Percentiles rank a stretch among this genome's conserved stretches.
phyloP scores from a whole-genome alignment of 2,113 vertebrate species.

The Atlantisia rogersi region DNA sequence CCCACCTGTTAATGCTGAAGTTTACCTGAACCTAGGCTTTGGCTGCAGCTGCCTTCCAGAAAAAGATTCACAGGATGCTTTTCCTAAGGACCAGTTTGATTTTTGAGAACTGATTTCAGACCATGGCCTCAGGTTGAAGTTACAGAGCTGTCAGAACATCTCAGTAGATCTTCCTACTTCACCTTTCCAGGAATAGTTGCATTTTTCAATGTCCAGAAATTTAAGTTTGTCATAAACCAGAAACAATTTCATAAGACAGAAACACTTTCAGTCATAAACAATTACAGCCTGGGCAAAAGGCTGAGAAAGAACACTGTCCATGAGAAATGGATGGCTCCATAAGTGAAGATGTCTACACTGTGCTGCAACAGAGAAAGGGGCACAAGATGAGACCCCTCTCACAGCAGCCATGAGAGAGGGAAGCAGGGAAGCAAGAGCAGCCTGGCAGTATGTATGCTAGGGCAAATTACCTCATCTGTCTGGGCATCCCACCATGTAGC shows the following conservation, averaged over 20 bases:
- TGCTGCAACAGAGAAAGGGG: not conserved
- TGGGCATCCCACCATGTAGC: not conserved
- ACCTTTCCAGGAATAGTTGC: not conserved
- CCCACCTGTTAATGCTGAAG: not conserved
- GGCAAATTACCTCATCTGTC: not conserved
- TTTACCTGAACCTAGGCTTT: not conserved
- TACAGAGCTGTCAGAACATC: not conserved
- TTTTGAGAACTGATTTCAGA: not conserved
- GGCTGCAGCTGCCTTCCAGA: not conserved
- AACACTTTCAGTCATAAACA: not conserved
- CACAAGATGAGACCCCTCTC: not conserved
- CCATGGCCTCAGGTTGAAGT: not conserved
- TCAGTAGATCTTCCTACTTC: not conserved
- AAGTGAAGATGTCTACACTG: not conserved
- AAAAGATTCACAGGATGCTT: not conserved
- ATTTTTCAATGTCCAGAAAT: not conserved
- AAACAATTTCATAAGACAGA: not conserved
- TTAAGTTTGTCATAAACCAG: not conserved
- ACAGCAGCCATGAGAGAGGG: not conserved
- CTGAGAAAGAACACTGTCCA: not conserved
- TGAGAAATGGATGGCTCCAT: not conserved
- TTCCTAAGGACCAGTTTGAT: not conserved
- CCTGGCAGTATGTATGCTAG: fast-evolving
- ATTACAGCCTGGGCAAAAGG: not conserved
- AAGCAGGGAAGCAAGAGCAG: not conserved